Evolutionary conservation across 2,797 vertebrate species (phyloP).

Genomic region (Thripadectes ignobilis): DNA sequence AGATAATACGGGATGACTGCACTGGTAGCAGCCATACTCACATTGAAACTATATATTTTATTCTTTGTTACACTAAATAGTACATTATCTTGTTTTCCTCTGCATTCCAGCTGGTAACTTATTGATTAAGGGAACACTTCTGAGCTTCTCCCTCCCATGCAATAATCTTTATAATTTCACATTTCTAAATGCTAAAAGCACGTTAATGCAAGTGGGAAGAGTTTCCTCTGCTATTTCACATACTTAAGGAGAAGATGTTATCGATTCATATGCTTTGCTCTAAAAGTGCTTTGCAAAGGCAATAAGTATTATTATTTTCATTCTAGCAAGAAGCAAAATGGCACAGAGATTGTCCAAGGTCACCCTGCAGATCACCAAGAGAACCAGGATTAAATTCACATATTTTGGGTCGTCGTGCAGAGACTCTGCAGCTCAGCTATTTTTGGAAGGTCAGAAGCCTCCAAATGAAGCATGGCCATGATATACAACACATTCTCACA

Average conservation of each 20-base stretch:
- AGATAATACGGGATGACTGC: not conserved
- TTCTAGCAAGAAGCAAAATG: slow-evolving; percentile 35
- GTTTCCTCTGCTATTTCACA: slow-evolving; percentile 46
- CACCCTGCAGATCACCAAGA: not conserved
- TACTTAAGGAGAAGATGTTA: slow-evolving; percentile 42
- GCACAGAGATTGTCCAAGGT: slow-evolving; percentile 19
- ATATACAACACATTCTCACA: not conserved
- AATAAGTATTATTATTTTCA: slow-evolving; percentile 32
- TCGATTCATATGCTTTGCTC: not conserved
- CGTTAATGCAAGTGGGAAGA: slow-evolving; percentile 31
- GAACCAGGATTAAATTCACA: slow-evolving; percentile 29
- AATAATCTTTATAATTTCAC: slow-evolving; percentile 47
- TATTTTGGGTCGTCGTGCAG: not conserved
- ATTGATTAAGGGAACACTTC: slow-evolving; percentile 25
- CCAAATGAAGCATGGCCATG: not conserved
- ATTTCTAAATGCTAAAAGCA: slow-evolving; percentile 48
- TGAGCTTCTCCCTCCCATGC: not conserved
- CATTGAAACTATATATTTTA: not conserved
- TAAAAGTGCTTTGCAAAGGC: slow-evolving; percentile 38
- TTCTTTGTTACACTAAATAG: slow-evolving; percentile 7
- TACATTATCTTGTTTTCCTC: slow-evolving; percentile 9
- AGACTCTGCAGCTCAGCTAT: not conserved
- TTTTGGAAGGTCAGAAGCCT: slow-evolving; percentile 7
- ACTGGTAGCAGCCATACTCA: not conserved
- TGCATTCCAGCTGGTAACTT: slow-evolving; percentile 14